Evolutionary conservation across 2,113 vertebrate genomes (phyloP), one percentile per base, ranked within the genome.

Genomic region (Nestor notabilis): DNA sequence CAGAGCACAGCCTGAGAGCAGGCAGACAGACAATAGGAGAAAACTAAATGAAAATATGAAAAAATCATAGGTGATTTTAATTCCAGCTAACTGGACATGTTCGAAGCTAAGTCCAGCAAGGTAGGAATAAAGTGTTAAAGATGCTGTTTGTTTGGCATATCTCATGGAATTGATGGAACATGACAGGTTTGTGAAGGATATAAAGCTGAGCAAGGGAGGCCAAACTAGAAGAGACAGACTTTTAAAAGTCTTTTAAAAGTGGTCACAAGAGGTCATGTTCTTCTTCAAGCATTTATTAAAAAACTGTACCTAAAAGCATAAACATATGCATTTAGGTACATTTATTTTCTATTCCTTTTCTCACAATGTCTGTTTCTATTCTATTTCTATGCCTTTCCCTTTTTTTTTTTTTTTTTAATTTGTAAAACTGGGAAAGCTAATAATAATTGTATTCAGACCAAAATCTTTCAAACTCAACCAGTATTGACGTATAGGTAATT

Each of bases 401-500:
- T 74, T 5, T 66, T 70, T 5, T 23, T 47, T 52, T 55, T 82
- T 69, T 50, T 61, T 71, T 58, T n/a, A 6, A 37, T 56, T 93
- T 93, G 53, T 49, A 47, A 87, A 84, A 83, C 17, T 19, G 78
- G 5, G 2, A 63, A 70, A 37, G 21, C 5, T 74, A 87, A 66
- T 85, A 83, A 83, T 66, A 74, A 66, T 87, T 44, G 13, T 60
- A 78, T 90, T 84, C 47, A 46, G 35, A 71, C 28, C 20, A 81
- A 92, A 87, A 64, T 95, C 15, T 90, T 92, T 92, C 94, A 87
- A 79, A 72, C 10, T 87, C 35, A 33, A 7, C 8, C 21, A 60
- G 35, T 84, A 94, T 84, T 92, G 79, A 11, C 86, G 87, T 82
- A 64, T 44, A 93, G 68, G 31, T 83, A 87, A 92, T 94, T 92